phyloP scores from a whole-genome alignment of 2,797 vertebrate genomes.

The Melanogrammus aeglefinus region DNA sequence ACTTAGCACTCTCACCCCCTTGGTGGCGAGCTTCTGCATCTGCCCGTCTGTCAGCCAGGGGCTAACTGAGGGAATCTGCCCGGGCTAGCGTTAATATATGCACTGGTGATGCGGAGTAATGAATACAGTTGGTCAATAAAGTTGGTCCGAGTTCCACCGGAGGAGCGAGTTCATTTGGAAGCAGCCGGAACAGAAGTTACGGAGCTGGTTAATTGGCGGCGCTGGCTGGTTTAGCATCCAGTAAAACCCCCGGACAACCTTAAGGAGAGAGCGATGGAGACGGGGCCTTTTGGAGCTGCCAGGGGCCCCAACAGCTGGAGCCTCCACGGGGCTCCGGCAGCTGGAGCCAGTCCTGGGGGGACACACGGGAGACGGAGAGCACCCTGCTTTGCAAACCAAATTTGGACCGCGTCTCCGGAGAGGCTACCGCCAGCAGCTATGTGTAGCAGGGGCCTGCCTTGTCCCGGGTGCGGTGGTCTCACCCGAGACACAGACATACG shows the following conservation, averaged over 20 bases:
- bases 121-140: neutral
- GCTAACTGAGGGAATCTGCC: conserved; percentile 69
- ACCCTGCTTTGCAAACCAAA: conserved; percentile 2
- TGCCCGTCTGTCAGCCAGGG: conserved; percentile 70
- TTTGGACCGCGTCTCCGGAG: neutral
- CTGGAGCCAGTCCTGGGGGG: too few species aligned
- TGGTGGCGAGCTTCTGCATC: conserved; percentile 65
- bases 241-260: conserved; percentile 40
- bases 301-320: too few species aligned
- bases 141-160: conserved; percentile 33
- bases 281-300: too few species aligned
- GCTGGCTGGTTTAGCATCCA: conserved; percentile 50
- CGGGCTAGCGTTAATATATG: conserved; percentile 13
- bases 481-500: neutral
- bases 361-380: neutral
- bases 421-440: neutral
- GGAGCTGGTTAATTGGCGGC: conserved; percentile 48
- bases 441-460: neutral
- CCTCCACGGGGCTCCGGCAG: too few species aligned
- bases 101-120: neutral
- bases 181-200: conserved; percentile 41
- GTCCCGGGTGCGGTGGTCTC: neutral
- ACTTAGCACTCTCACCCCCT: conserved; percentile 61
- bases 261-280: neutral
- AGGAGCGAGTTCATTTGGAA: conserved; percentile 49